Evolutionary conservation across 2,113 vertebrate genomes (phyloP), one percentile per base, ranked within the genome.

Genomic region (Paramormyrops kingsleyae): DNA sequence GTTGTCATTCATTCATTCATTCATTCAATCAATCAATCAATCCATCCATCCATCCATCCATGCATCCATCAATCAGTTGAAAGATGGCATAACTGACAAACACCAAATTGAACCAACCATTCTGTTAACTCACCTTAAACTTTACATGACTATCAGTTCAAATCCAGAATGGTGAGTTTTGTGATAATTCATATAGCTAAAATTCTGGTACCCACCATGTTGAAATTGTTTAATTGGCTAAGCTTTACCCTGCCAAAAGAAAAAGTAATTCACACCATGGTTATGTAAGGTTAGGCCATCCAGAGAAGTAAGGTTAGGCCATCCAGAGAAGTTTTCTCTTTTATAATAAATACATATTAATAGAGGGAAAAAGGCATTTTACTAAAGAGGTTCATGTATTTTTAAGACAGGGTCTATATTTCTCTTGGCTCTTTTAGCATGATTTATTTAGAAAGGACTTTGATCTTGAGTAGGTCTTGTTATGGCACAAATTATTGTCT

Each of bases 301-400:
- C 56, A 53, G 52, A 17, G 52, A 17, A 17, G 15, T 77, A 62
- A 6, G 56, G 1, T n/a, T 46, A 83, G 19, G 42, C 7, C 7
- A 74, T 24, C 42, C 59, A 70, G 62, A 31, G 62, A 31, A 31
- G n/a, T 84, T 47, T 21, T n/a, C 39, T 91, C 83, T 84, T 87
- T 80, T 62, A 91, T 89, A 89, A 87, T 89, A 88, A 89, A 94
- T 95, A 92, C 95, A 95, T 95, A 95, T 95, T 95, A 92, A 95
- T 94, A 92, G 87, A 10, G 56, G 39, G 70, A n/a, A 50, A 91
- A 92, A 90, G 90, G 91, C 90, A 90, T 52, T 89, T 89, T 95
- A 91, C 50, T 89, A 87, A 93, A 94, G 87, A 94, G 94, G 93
- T 92, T 94, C 92, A 94, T 95, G 92, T 89, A 95, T 95, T 93